Evolutionary conservation across 2,113 vertebrate species (phyloP), one percentile per base, ranked within the genome.

Genomic region (Hippolais icterina): DNA sequence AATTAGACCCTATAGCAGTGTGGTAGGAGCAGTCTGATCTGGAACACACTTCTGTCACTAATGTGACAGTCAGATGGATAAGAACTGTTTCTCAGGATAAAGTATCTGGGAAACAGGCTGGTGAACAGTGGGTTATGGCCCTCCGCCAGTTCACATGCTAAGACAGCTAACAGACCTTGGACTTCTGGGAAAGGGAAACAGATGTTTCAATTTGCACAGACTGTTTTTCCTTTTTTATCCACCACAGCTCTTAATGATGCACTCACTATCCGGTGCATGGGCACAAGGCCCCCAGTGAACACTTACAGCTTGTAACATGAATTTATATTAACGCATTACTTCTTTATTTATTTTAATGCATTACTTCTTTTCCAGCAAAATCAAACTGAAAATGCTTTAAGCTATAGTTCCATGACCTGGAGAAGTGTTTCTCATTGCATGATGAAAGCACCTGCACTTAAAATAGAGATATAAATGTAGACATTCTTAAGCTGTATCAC

Each of bases 61-160:
- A 92, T 77, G 94, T 77, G 88, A 93, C 95, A 93, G 90, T 93
- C 2, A 0, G 76, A 96, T 1, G 50, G 86, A 15, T 83, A 92
- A 81, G 86, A 92, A 87, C 88, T 83, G 76, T 74, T 95, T 93
- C 95, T 94, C 86, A 92, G 92, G 94, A 95, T 93, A 93, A 93
- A 97, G 10, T 94, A 94, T 92, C 94, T 95, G 92, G 90, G 94
- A 96, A 97, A 93, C 92, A 94, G 92, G 79, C 92, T 90, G 96
- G 92, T 83, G 90, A 95, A 63, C 94, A 92, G 92, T 14, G 68
- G 71, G 85, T 74, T 92, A 88, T 97, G 96, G 96, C 94, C 35
- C 85, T 92, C 72, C 0, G 92, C 95, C 95, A 96, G 92, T 81
- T 96, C 88, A 90, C 94, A 93, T 74, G 77, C 10, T 3, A 90